A percentile compares a stretch with the other conserved stretches of the same genome.
Evolutionary conservation across 1,140 invertebrate species (phyloP).

Genomic region (Aphelenchoides avenae): DNA sequence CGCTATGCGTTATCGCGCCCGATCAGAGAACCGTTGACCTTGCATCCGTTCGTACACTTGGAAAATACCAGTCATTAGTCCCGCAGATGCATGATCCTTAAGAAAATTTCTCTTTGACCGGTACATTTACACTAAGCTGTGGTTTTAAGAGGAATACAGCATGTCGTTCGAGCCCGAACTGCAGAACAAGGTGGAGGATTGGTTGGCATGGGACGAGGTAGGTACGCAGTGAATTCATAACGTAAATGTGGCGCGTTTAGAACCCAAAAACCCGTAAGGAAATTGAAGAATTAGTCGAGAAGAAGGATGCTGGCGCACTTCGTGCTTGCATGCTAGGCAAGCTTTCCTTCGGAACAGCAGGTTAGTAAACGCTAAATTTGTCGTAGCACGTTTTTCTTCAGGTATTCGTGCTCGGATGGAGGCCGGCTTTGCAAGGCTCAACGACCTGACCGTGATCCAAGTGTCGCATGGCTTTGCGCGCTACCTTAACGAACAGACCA

Average conservation of each 20-base stretch:
- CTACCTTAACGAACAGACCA: slow-evolving; percentile 67
- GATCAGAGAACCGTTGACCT: too few relatives aligned
- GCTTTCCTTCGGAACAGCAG: slow-evolving; percentile 74
- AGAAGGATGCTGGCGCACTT: slow-evolving; percentile 64
- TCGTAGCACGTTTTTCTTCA: slow-evolving; percentile 61
- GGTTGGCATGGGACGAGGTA: slow-evolving; percentile 69
- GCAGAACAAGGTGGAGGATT: slow-evolving; percentile 66
- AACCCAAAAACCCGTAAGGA: slow-evolving; percentile 63
- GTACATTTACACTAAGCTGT: too few relatives aligned
- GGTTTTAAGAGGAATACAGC: too few relatives aligned
- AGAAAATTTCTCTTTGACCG: too few relatives aligned
- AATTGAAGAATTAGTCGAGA: slow-evolving; percentile 63
- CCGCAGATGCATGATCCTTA: too few relatives aligned
- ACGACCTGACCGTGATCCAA: slow-evolving; percentile 94
- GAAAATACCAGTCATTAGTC: too few relatives aligned
- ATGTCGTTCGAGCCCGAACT: too few relatives aligned
- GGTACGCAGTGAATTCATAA: slow-evolving; percentile 1
- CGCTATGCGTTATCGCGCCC: too few relatives aligned
- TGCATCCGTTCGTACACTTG: too few relatives aligned
- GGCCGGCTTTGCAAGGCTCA: slow-evolving; percentile 86
- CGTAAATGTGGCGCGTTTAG: slow-evolving; percentile 50
- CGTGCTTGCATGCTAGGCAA: slow-evolving; percentile 54
- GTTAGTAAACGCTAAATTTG: slow-evolving; percentile 15
- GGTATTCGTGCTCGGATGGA: slow-evolving; percentile 83
- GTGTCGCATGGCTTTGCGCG: slow-evolving; percentile 83